These are phyloP conservation scores for Prietella phreatophila DNA, from an alignment of 2,113 vertebrate species.

Conservation along the genomic window DNA sequence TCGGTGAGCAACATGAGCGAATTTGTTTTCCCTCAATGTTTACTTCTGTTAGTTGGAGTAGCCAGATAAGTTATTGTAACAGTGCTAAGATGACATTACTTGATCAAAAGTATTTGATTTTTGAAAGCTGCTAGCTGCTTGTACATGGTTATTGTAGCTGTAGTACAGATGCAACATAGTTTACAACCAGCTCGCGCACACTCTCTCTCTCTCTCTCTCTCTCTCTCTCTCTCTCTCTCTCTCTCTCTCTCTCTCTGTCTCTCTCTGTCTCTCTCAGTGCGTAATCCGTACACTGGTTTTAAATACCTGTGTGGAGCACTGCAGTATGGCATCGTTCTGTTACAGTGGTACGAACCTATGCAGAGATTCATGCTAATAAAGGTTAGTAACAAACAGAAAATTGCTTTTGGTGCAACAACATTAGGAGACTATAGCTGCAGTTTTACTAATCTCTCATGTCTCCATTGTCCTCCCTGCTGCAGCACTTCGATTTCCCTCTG, in stretches of 20 bases:
- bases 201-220: background rate
- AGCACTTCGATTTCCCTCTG: constrained; percentile 99
- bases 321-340: constrained; percentile 92
- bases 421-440: background rate
- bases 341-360: constrained; percentile 99
- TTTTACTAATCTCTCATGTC: background rate
- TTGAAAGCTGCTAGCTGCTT: background rate
- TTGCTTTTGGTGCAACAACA: no score
- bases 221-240: background rate
- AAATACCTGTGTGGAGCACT: constrained; percentile 96
- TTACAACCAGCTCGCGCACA: no score
- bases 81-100: background rate
- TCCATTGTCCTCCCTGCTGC: constrained; percentile 25
- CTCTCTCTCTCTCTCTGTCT: background rate
- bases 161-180: background rate
- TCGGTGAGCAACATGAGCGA: constrained; percentile 78
- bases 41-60: background rate
- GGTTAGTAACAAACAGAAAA: constrained; percentile 69
- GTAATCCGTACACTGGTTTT: constrained; percentile 94
- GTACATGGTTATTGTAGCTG: background rate
- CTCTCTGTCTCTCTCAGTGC: constrained; percentile 72
- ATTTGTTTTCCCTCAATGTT: background rate
- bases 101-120: background rate
- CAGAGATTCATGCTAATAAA: constrained; percentile 99
- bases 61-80: background rate